Evolutionary conservation across 2,113 vertebrate genomes (phyloP).

Genomic region (Tamias sibiricus): DNA sequence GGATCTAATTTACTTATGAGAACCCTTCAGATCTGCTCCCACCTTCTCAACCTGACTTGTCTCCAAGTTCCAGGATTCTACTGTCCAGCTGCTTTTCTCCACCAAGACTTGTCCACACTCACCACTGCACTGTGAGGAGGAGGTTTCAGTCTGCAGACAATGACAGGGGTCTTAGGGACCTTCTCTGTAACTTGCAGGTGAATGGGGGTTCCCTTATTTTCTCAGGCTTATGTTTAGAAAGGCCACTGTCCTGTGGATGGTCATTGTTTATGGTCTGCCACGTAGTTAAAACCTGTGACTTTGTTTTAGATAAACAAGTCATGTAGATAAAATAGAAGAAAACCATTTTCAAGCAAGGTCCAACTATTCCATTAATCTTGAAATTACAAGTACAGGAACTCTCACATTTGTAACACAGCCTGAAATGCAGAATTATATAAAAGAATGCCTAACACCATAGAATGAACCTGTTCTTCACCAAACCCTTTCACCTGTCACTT

Average conservation of each 20-base stretch:
- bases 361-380: background rate
- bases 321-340: background rate
- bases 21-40: background rate
- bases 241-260: background rate
- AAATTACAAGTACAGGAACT: slow-evolving; percentile 1
- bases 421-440: background rate
- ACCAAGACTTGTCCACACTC: no score
- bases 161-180: background rate
- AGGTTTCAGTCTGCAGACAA: background rate
- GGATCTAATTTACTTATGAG: background rate
- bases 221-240: background rate
- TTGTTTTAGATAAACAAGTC: slow-evolving; percentile 4
- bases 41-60: background rate
- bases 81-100: background rate
- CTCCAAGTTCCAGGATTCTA: background rate
- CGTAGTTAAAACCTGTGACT: background rate
- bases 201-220: background rate
- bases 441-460: background rate
- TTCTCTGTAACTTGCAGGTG: background rate
- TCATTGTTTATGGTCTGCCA: background rate
- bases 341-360: background rate
- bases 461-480: background rate
- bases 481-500: background rate
- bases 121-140: background rate
- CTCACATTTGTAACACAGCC: background rate